These are phyloP conservation scores for Saguinus oedipus DNA, from an alignment of 2,797 vertebrate species.

Conservation along the genomic window DNA sequence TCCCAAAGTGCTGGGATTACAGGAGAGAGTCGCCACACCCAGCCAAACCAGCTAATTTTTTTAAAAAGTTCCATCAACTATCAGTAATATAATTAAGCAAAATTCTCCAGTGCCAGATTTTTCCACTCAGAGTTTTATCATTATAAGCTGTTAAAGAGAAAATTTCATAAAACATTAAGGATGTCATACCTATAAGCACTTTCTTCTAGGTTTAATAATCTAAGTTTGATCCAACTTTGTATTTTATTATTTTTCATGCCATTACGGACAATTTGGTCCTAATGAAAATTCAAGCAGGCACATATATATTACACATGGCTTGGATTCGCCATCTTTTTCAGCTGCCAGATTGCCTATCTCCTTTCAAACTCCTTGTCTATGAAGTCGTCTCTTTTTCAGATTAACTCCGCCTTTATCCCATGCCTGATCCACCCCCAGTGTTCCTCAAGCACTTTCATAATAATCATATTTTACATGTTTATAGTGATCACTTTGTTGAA, in stretches of 20 bases:
- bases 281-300: slow-evolving; percentile 18
- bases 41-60: too few species aligned
- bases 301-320: neutral
- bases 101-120: slow-evolving; percentile 7
- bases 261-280: neutral
- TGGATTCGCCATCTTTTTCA: neutral
- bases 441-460: neutral
- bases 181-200: neutral
- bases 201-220: neutral
- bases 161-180: neutral
- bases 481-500: neutral
- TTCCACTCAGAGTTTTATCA: neutral
- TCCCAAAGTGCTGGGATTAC: too few species aligned
- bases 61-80: neutral
- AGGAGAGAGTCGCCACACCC: too few species aligned
- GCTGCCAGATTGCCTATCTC: neutral
- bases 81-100: neutral
- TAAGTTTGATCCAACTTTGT: slow-evolving; percentile 10
- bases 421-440: neutral
- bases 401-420: neutral
- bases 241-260: slow-evolving; percentile 27
- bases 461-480: neutral
- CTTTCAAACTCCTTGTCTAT: slow-evolving; percentile 19
- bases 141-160: slow-evolving; percentile 31
- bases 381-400: neutral